Percentiles rank a stretch among this genome's conserved stretches.
These are phyloP conservation scores for Platygyra sinensis DNA, from an alignment of 64 coral and sea anemone genomes.

Conservation along the genomic window DNA sequence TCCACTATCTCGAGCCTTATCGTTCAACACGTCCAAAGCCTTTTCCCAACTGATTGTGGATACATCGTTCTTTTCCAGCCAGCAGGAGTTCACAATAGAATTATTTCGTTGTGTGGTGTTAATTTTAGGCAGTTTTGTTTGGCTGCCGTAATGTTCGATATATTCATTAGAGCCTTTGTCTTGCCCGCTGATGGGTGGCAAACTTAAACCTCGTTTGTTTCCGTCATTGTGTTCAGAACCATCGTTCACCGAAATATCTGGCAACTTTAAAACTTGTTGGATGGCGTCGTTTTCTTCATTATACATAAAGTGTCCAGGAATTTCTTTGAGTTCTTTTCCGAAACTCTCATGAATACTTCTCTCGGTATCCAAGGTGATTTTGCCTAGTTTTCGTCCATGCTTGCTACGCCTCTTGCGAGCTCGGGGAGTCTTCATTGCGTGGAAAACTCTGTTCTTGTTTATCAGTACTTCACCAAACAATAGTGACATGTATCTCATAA, in stretches of 20 bases:
- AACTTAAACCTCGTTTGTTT: conserved; percentile 54
- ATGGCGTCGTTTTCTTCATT: conserved; percentile 75
- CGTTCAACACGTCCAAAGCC: conserved; percentile 76
- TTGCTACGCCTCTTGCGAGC: conserved; percentile 58
- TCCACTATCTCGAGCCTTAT: conserved; percentile 45
- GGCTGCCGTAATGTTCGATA: conserved; percentile 21
- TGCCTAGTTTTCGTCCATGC: conserved; percentile 61
- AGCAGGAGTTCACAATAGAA: conserved; percentile 11
- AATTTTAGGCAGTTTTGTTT: conserved; percentile 79
- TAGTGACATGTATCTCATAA: no score
- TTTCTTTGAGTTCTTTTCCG: conserved; percentile 44
- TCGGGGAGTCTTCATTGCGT: conserved; percentile 67
- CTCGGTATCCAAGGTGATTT: conserved; percentile 38
- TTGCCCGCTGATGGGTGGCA: conserved; percentile 70
- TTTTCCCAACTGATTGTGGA: conserved; percentile 79
- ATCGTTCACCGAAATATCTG: conserved; percentile 68
- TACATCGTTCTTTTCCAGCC: conserved; percentile 71
- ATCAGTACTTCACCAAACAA: no score
- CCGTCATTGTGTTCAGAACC: conserved; percentile 15
- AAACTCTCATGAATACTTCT: conserved; percentile 17
- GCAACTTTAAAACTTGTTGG: conserved; percentile 80
- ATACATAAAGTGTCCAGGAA: conserved; percentile 84
- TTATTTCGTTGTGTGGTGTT: conserved; percentile 36
- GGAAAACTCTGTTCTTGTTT: background rate
- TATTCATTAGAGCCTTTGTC: conserved; percentile 44